Evolutionary conservation across 2,113 vertebrate species (phyloP), one percentile per base, ranked within the genome.

Genomic region (Rattus norvegicus): DNA sequence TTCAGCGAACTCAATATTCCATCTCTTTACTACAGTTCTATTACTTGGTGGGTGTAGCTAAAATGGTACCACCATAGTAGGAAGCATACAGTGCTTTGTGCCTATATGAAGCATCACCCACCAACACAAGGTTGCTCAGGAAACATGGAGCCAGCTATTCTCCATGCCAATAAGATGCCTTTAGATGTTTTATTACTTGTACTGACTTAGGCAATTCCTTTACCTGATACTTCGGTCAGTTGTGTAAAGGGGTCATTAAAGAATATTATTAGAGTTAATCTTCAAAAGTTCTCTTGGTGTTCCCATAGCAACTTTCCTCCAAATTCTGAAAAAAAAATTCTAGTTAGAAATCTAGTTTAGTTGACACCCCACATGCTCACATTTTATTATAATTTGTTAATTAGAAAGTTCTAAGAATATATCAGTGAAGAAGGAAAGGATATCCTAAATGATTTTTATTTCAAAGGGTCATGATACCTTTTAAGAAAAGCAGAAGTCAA

Each of bases 201-300:
- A 95, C 54, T 69, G 52, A 90, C 22, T 65, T 77, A 36, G 0
- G 92, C 13, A 76, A 61, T 88, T 95, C 90, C 63, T 96, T 91
- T 81, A 92, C 19, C 54, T 75, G 63, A 89, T 81, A 94, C 65
- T 92, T 90, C 67, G 88, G 65, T 97, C 81, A 91, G 72, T 70
- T 97, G 69, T 39, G 95, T 65, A 97, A 96, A 95, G 33, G 83
- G 84, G n/a, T 91, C 96, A 97, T 95, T 95, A 49, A 96, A 96
- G 96, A 91, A 52, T 91, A 85, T 85, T 94, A 92, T 94, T 56
- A 85, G 95, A 90, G 84, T 90, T 90, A 81, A 96, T 89, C 93
- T 93, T 95, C 88, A 83, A 83, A 81, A 90, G 47, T 49, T 95
- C 73, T 95, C 59, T 81, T 88, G 14, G 69, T 92, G 70, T 93